Percentiles rank a stretch among this genome's conserved stretches.
These are phyloP conservation scores for Helobdella robusta DNA, from an alignment of 2,888 invertebrate genomes.

Conservation along the genomic window DNA sequence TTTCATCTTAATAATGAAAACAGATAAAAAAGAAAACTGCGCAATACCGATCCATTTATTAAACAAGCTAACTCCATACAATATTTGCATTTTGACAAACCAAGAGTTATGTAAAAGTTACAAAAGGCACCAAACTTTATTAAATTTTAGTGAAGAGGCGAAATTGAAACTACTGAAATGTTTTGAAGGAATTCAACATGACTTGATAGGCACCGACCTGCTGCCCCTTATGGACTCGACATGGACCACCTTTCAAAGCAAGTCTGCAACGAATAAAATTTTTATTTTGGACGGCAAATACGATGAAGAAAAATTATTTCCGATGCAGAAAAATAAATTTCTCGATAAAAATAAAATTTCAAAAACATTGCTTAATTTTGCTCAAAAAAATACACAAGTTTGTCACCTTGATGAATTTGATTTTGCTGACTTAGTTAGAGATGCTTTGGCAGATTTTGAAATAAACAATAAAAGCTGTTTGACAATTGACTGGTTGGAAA, in stretches of 20 bases:
- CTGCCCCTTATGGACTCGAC: constrained; percentile 33
- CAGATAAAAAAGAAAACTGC: constrained; percentile 24
- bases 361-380: neutral
- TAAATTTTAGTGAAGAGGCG: neutral
- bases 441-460: too few relatives aligned
- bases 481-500: too few relatives aligned
- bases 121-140: constrained; percentile 9
- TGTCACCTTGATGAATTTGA: too few relatives aligned
- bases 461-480: too few relatives aligned
- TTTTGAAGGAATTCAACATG: constrained; percentile 18
- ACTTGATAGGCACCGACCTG: constrained; percentile 28
- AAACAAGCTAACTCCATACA: constrained; percentile 21
- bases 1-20: constrained; percentile 26
- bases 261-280: neutral
- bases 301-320: constrained; percentile 13
- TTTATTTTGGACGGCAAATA: constrained; percentile 16
- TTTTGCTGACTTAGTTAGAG: too few relatives aligned
- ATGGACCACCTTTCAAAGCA: constrained; percentile 30
- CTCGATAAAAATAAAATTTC: neutral
- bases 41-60: constrained; percentile 30
- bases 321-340: neutral
- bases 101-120: constrained; percentile 24
- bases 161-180: constrained; percentile 14
- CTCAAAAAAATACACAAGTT: too few relatives aligned
- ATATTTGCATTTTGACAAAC: constrained; percentile 25